A percentile compares a stretch with the other conserved stretches of the same genome.
phyloP scores from a whole-genome alignment of 2,797 vertebrate species.

The Bradypus variegatus region DNA sequence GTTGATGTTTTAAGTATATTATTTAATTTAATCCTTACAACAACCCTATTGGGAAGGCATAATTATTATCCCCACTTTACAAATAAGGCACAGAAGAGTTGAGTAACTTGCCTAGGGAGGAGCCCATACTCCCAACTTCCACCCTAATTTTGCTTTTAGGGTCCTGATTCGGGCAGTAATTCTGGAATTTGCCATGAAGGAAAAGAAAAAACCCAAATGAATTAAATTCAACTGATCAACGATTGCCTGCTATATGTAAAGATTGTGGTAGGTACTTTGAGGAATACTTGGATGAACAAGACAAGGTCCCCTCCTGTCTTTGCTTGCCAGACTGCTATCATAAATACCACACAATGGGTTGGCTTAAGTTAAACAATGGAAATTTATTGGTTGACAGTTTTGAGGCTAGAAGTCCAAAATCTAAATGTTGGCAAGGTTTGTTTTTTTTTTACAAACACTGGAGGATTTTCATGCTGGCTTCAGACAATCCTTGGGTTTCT shows the following conservation, averaged over 20 bases:
- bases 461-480: no score
- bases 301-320: background rate
- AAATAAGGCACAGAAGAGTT: background rate
- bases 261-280: background rate
- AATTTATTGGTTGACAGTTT: no score
- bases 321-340: no score
- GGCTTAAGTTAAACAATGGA: no score
- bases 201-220: background rate
- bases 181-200: conserved; percentile 20
- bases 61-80: background rate
- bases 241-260: background rate
- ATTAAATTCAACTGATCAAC: background rate
- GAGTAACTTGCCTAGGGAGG: background rate
- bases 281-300: background rate
- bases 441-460: no score
- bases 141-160: background rate
- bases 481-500: no score
- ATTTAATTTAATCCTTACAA: background rate
- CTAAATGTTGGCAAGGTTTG: no score
- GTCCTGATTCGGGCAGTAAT: background rate
- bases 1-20: conserved; percentile 8
- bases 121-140: background rate
- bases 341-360: no score
- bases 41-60: background rate
- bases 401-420: no score